phyloP scores from a whole-genome alignment of 37 sponge, comb jelly and placozoan species.

The Dysidea cf. avara region DNA sequence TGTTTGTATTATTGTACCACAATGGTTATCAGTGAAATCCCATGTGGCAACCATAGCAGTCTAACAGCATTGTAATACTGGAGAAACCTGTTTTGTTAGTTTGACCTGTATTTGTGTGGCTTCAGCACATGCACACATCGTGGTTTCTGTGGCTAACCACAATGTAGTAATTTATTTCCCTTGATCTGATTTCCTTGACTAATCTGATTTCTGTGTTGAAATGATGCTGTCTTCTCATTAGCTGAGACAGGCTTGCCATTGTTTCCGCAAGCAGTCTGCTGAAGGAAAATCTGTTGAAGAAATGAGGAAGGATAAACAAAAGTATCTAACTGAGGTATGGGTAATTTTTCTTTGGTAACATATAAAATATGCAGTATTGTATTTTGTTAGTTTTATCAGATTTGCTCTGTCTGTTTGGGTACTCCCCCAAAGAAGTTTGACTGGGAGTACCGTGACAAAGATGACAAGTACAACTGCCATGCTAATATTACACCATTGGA shows the following conservation, averaged over 20 bases:
- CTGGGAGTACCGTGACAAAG: conserved; percentile 38
- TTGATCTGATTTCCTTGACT: too few species aligned
- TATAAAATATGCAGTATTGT: neutral
- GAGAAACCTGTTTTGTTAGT: too few species aligned
- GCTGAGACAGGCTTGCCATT: conserved; percentile 15
- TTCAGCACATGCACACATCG: too few species aligned
- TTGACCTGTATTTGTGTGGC: too few species aligned
- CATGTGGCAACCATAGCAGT: too few species aligned
- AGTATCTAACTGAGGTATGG: conserved; percentile 1
- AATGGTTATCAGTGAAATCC: too few species aligned
- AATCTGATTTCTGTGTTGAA: too few species aligned
- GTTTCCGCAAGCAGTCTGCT: conserved; percentile 14
- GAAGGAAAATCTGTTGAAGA: conserved; percentile 20
- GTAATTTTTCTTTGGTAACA: neutral
- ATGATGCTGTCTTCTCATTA: too few species aligned
- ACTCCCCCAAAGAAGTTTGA: conserved; percentile 26
- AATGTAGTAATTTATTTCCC: too few species aligned
- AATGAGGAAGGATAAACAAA: neutral
- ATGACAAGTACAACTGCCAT: neutral
- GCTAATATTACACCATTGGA: conserved; percentile 13
- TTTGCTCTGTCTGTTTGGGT: conserved; percentile 29
- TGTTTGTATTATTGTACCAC: too few species aligned
- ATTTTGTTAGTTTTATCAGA: conserved; percentile 14
- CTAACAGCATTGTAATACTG: too few species aligned
- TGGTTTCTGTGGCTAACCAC: too few species aligned